Percentiles rank a stretch among this genome's conserved stretches.
These are phyloP conservation scores for Brachionus rubens DNA, from an alignment of 1,140 invertebrate species.

Conservation along the genomic window DNA sequence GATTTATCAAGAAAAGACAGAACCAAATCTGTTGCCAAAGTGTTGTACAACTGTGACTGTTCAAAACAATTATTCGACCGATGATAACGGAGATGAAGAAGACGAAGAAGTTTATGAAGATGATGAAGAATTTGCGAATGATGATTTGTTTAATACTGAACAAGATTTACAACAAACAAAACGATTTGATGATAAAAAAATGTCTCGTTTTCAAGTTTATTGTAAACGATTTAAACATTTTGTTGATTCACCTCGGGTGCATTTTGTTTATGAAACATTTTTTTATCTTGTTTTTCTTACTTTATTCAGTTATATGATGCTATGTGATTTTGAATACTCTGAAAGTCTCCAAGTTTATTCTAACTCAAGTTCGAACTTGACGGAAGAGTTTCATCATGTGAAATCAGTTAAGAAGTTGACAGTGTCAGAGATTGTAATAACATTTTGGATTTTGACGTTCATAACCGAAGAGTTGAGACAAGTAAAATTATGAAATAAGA, in stretches of 20 bases:
- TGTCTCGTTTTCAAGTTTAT: not conserved
- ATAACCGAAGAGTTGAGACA: not conserved
- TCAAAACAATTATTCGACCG: not conserved
- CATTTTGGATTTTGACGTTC: not conserved
- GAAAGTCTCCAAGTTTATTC: not conserved
- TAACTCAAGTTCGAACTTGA: not conserved
- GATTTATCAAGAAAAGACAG: not conserved
- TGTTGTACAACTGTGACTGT: not conserved
- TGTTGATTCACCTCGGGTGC: constrained; percentile 31
- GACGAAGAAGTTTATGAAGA: not conserved
- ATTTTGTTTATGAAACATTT: constrained; percentile 43
- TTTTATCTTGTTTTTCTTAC: constrained; percentile 29
- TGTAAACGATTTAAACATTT: constrained; percentile 13
- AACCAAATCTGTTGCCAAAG: not conserved
- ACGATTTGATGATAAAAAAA: not conserved
- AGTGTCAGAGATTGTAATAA: not conserved
- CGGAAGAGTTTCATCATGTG: not conserved
- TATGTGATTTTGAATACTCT: constrained; percentile 31
- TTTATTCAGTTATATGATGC: constrained; percentile 36
- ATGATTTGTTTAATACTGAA: not conserved
- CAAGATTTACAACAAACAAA: not conserved
- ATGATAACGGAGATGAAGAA: not conserved
- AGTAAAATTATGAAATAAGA: not conserved
- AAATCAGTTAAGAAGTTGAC: not conserved
- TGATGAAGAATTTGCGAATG: not conserved